phyloP scores from a whole-genome alignment of 2,113 vertebrate genomes.

The Tylochromis polylepis region DNA sequence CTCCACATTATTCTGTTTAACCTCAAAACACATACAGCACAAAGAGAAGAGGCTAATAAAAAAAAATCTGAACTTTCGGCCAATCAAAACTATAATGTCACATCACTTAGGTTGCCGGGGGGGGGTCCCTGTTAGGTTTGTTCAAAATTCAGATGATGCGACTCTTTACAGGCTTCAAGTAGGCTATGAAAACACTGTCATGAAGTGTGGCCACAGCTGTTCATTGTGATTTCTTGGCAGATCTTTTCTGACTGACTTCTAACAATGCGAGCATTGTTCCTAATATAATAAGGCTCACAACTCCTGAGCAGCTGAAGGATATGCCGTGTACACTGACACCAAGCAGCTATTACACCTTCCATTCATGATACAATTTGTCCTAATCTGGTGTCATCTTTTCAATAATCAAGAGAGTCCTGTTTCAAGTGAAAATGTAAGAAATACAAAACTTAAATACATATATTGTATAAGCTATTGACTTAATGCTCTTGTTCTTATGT shows the following conservation, averaged over 20 bases:
- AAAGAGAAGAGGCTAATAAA: not conserved
- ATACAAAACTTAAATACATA: not conserved
- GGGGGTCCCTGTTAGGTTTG: not conserved
- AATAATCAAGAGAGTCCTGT: not conserved
- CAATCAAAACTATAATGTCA: not conserved
- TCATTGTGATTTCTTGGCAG: not conserved
- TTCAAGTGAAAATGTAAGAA: not conserved
- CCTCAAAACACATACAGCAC: conserved; percentile 15
- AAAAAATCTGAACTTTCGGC: not conserved
- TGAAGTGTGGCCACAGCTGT: not conserved
- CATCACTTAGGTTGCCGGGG: not conserved
- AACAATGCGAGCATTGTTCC: not conserved
- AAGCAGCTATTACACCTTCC: not conserved
- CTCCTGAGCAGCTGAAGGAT: not conserved
- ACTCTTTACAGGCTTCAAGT: not conserved
- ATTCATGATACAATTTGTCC: not conserved
- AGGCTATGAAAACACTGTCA: not conserved
- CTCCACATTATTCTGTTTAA: conserved; percentile 7
- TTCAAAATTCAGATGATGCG: not conserved
- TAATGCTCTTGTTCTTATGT: not conserved
- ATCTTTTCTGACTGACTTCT: not conserved
- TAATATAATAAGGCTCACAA: not conserved
- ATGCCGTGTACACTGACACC: not conserved
- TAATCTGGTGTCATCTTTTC: not conserved
- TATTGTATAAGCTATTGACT: not conserved